A percentile compares a stretch with the other conserved stretches of the same genome.
phyloP scores from a whole-genome alignment of 2,113 vertebrate genomes.

The Euleptes europaea region DNA sequence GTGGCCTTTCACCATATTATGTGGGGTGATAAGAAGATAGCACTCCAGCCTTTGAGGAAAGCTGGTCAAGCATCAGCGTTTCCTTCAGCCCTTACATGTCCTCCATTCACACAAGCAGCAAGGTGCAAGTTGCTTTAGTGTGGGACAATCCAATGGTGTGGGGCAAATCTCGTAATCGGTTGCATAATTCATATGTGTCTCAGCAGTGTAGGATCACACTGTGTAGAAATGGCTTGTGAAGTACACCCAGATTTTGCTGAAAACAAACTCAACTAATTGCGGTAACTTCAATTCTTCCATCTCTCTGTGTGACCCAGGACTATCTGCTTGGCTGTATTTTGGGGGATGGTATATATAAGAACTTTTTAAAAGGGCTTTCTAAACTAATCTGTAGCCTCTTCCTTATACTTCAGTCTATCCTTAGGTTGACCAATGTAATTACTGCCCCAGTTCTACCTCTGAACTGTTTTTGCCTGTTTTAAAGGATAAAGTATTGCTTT shows the following conservation, averaged over 20 bases:
- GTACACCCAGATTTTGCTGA: not conserved
- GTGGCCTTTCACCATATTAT: not conserved
- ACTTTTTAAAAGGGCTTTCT: not conserved
- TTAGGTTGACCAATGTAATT: not conserved
- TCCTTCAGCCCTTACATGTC: not conserved
- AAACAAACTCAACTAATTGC: not conserved
- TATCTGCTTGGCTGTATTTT: not conserved
- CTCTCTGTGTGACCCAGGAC: not conserved
- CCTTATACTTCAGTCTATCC: not conserved
- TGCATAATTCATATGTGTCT: not conserved
- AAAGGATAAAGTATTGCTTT: not conserved
- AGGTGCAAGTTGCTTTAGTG: not conserved
- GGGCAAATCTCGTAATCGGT: too few species aligned
- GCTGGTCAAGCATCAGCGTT: too few species aligned
- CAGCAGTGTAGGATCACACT: not conserved
- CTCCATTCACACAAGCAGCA: not conserved
- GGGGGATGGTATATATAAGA: not conserved
- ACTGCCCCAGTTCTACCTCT: not conserved
- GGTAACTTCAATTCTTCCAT: not conserved
- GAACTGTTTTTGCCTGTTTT: not conserved
- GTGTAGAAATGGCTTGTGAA: not conserved
- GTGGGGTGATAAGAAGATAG: not conserved
- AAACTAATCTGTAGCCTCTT: not conserved
- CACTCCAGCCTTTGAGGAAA: not conserved
- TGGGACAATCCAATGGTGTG: not conserved